Base-by-base conservation (phyloP, 2,797 vertebrate genomes). In the Catamblyrhynchus diadema region DNA sequence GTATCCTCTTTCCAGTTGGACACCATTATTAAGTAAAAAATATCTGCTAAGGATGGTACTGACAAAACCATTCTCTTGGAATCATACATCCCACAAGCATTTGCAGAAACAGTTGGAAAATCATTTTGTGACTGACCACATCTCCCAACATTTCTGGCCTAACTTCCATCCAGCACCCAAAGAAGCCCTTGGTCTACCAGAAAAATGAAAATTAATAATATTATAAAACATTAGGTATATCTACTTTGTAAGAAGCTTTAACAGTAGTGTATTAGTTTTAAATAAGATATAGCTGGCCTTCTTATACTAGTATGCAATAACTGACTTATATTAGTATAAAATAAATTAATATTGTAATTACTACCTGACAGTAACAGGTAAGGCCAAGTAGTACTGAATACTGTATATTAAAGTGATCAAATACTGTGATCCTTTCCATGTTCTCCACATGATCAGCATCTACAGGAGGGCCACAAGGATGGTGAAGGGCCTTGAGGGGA, bases 31-130 rank as follows among this genome's bases (percentile, higher is more conserved):
- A 71, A 57, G 73, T 44, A 24, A 88, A 90, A 25, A 6, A 0
- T 39, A 53, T 2, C 70, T 62, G 24, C 39, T 78, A 79, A 66
- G 83, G 56, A 41, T 21, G 14, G 35, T 75, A 53, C 7, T 48
- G 54, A 82, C 41, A 72, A 79, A 75, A 65, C 13, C 9, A 50
- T 50, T 74, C 35, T 30, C 47, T 51, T 72, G 28, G 14, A 42
- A 93, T 10, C 13, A 74, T 37, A 74, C 0, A 0, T 57, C 35
- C 42, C 18, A 65, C 3, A 0, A 0, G 8, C 23, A 79, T 51
- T 59, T 86, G 59, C 4, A 39, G 9, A 10, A 93, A 62, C 5
- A 39, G 37, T 2, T 51, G 54, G 62, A 83, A 88, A 91, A 81
- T 7, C 25, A 28, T 53, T 33, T 41, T 61, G 47, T 53, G 28